Evolutionary conservation across 2,113 vertebrate species (phyloP).

Genomic region (Mola mola): DNA sequence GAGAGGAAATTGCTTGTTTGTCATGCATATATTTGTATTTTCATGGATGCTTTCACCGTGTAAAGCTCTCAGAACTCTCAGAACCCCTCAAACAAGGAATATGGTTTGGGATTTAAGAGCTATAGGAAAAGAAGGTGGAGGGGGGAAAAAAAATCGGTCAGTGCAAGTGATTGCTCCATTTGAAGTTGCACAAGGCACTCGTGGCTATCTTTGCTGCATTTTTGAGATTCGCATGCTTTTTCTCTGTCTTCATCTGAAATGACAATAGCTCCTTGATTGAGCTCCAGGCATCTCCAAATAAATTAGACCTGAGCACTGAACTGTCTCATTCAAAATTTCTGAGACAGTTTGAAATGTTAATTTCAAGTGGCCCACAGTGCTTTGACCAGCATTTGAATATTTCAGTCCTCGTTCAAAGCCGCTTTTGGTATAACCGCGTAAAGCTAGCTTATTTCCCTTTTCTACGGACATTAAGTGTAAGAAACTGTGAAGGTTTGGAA

Average conservation of each 20-base stretch:
- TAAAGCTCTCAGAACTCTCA: conserved; percentile 9
- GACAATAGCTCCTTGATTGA: conserved; percentile 52
- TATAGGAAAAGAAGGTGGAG: background rate
- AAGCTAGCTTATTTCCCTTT: no score
- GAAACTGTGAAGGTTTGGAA: no score
- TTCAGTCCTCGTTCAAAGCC: conserved; percentile 26
- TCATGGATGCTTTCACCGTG: conserved; percentile 29
- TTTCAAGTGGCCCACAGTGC: conserved; percentile 48
- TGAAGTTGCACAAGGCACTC: conserved; percentile 52
- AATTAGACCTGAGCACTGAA: conserved; percentile 55
- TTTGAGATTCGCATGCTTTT: conserved; percentile 40
- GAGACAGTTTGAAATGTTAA: conserved; percentile 18
- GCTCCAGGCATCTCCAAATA: conserved; percentile 37
- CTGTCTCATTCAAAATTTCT: conserved; percentile 35
- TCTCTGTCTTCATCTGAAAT: conserved; percentile 39
- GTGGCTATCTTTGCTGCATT: conserved; percentile 20
- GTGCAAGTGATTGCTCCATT: conserved; percentile 56
- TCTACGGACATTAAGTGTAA: no score
- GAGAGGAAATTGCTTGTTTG: conserved; percentile 25
- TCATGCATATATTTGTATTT: conserved; percentile 48
- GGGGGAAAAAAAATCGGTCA: conserved; percentile 16
- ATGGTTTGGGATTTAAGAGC: conserved; percentile 28
- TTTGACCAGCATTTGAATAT: conserved; percentile 53
- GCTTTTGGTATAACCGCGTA: conserved; percentile 1
- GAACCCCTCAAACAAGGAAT: conserved; percentile 15